Conservation (phyloP, 1,140 invertebrate genomes). For the Penaeus vannamei region DNA sequence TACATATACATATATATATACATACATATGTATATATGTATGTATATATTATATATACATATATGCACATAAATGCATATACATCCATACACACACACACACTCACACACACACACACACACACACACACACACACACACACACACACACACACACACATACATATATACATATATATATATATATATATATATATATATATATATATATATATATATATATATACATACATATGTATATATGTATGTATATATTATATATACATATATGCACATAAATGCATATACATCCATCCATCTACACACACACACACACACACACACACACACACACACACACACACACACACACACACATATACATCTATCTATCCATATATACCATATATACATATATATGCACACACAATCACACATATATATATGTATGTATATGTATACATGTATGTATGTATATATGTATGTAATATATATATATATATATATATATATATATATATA, state of each 20-base stretch:
- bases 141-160: background rate
- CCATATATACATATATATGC: background rate
- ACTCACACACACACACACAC: background rate
- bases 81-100: background rate
- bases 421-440: slow-evolving; percentile 26
- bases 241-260: background rate
- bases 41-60: background rate
- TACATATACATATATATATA: slow-evolving; percentile 11
- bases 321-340: too few species aligned
- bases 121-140: background rate
- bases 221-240: background rate
- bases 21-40: slow-evolving; percentile 17
- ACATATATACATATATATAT: slow-evolving; percentile 11
- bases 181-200: slow-evolving; percentile 22
- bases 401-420: background rate
- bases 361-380: slow-evolving; percentile 19
- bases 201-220: background rate
- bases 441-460: background rate
- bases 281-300: background rate
- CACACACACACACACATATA: slow-evolving; percentile 3
- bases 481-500: slow-evolving; percentile 35
- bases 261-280: slow-evolving; percentile 21
- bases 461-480: slow-evolving; percentile 1
- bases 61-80: background rate
- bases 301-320: too few species aligned